Evolutionary conservation across 1,140 invertebrate species (phyloP), one percentile per base, ranked within the genome.

Genomic region (Phocides pigmalion): DNA sequence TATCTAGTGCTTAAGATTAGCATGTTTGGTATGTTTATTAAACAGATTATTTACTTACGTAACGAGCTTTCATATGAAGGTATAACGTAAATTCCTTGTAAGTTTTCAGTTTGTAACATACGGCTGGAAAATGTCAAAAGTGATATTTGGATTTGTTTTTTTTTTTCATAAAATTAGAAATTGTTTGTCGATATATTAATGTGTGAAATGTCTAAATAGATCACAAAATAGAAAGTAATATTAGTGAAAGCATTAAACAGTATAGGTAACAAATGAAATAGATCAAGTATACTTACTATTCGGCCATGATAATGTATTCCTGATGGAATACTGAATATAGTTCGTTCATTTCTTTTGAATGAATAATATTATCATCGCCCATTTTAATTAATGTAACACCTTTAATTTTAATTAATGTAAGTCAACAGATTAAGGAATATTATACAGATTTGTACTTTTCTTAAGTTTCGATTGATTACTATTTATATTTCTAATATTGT

Each of bases 31-130:
- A 5, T 22, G 5, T 22, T 22, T 35, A 35, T 35, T 35, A 8
- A 9, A 4, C 9, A 4, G 2, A 47, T 44, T 20, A 53, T n/a
- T 19, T 72, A 94, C 93, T 94, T 93, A 96, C 96, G 70, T 73
- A 96, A 93, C 41, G 95, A 95, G 82, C 94, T 96, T 75, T 94
- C 94, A 77, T 96, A 95, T 64, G 97, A 98, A 58, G 98, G 98
- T 89, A 98, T 97, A 2, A 98, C 95, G 93, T 98, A 99, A 64
- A 98, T 94, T 44, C 98, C 97, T 78, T 95, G 94, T 32, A 98
- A 87, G 83, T 96, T 96, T 92, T 98, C 96, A 56, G 95, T 95
- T 79, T 96, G 95, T 51, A 98, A 91, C 93, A 97, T 95, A 84
- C 97, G 95, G 89, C 97, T 98, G 77, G n/a, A 74, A 95, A 94